Evolutionary conservation across 2,888 invertebrate genomes (phyloP).

Genomic region (Nysson spinosus): DNA sequence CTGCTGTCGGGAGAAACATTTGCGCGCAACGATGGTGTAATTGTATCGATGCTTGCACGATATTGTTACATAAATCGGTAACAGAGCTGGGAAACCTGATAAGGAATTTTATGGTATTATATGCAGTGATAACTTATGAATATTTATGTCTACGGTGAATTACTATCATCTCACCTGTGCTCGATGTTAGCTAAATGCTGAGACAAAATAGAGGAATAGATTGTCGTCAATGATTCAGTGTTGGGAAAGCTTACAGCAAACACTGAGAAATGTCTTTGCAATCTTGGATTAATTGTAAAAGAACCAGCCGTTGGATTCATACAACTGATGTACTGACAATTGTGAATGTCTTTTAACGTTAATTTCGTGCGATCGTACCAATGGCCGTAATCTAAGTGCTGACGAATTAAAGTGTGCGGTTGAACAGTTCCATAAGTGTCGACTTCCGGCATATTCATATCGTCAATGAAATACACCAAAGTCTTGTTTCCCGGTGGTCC

Average conservation of each 20-base stretch:
- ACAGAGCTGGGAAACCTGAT: slow-evolving; percentile 69
- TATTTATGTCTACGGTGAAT: too few relatives aligned
- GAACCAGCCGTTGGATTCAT: slow-evolving; percentile 99
- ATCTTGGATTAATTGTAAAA: slow-evolving; percentile 95
- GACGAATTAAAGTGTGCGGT: slow-evolving; percentile 96
- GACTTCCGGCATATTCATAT: slow-evolving; percentile 99
- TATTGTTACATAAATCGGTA: slow-evolving; percentile 77
- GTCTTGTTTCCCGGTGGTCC: slow-evolving; percentile 97
- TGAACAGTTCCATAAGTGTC: slow-evolving; percentile 96
- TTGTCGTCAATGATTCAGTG: slow-evolving; percentile 89
- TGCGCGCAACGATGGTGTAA: slow-evolving; percentile 92
- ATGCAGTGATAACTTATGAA: too few relatives aligned
- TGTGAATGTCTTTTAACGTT: slow-evolving; percentile 95
- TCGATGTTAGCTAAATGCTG: slow-evolving; percentile 91
- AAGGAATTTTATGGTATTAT: too few relatives aligned
- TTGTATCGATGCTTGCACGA: slow-evolving; percentile 90
- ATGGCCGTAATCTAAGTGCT: slow-evolving; percentile 96
- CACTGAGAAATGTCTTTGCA: slow-evolving; percentile 94
- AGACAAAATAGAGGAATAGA: slow-evolving; percentile 92
- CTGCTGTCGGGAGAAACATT: slow-evolving; percentile 95
- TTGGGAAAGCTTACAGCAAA: slow-evolving; percentile 92
- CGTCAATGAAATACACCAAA: slow-evolving; percentile 96
- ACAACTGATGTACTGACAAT: slow-evolving; percentile 97
- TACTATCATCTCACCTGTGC: slow-evolving; percentile 82
- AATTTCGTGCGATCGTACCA: slow-evolving; percentile 96